Evolutionary conservation across 2,888 invertebrate genomes (phyloP), one percentile per base, ranked within the genome.

Genomic region (Callosobruchus maculatus): DNA sequence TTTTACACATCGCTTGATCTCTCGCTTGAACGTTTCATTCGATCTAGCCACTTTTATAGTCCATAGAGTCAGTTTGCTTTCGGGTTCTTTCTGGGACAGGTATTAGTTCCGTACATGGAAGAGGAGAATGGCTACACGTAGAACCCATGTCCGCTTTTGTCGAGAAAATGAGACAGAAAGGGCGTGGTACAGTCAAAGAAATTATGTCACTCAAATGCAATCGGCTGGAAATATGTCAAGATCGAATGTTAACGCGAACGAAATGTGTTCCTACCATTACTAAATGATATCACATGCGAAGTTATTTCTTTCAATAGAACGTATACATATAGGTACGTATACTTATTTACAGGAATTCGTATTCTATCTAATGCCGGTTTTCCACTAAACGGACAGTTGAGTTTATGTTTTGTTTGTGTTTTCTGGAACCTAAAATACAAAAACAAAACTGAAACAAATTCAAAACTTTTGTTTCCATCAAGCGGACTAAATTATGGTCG

Each of bases 101-200:
- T 82, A 84, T 85, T 85, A 85, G 83, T 84, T 84, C 82, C 83
- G 78, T 81, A 84, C 84, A 84, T 82, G 83, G 79, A 78, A 82
- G 81, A 77, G 80, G 78, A 84, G 80, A 84, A 84, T 82, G 79
- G 78, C 73, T 79, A 84, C 84, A 83, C 77, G 81, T 78, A 77
- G 79, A 82, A 82, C 84, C 84, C 83, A 82, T 83, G 83, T 84
- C 82, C 81, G 78, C 77, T 77, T 79, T 81, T 82, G 80, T 80
- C 75, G 13, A 7, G 30, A 49, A 49, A 49, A 49, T 49, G 49
- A 49, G 49, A 49, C 77, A 73, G 70, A 72, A 70, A 71, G 73
- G 71, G 76, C 49, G 49, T n/a, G 49, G 49, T 49, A 49, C 49
- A 49, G 49, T 49, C 49, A 49, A 49, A 3, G 13, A 18, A 76